Conservation (phyloP, 1,140 invertebrate species). For the Ericerus pela region DNA sequence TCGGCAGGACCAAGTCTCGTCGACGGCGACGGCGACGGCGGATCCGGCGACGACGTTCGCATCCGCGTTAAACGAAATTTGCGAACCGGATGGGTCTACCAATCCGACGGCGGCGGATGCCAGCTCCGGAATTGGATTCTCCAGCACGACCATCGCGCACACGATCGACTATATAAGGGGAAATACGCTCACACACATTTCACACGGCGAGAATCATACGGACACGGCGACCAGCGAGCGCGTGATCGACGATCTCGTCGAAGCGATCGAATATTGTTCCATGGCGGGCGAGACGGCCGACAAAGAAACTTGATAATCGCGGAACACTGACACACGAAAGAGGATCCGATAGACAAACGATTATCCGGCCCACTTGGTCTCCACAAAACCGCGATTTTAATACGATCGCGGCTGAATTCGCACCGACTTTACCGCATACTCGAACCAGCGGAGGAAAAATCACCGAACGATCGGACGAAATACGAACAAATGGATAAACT, state of each 20-base stretch:
- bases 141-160: conserved; percentile 51
- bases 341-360: too few species aligned
- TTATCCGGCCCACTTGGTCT: too few species aligned
- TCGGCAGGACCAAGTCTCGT: conserved; percentile 13
- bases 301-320: too few species aligned
- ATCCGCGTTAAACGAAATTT: conserved; percentile 15
- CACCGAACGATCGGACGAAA: too few species aligned
- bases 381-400: too few species aligned
- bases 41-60: conserved; percentile 7
- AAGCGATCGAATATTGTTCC: not conserved
- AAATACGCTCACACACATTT: not conserved
- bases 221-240: conserved; percentile 18
- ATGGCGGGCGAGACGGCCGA: too few species aligned
- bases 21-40: conserved; percentile 5
- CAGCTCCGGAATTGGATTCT: conserved; percentile 39
- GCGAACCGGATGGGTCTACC: conserved; percentile 18
- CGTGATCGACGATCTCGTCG: not conserved
- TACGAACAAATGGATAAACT: too few species aligned
- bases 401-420: too few species aligned
- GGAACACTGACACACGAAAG: too few species aligned
- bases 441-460: too few species aligned
- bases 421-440: too few species aligned
- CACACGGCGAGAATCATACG: conserved; percentile 17
- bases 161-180: not conserved
- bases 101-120: conserved; percentile 35